These are phyloP conservation scores for Petroica traversi DNA, from an alignment of 2,113 vertebrate genomes.

Conservation along the genomic window DNA sequence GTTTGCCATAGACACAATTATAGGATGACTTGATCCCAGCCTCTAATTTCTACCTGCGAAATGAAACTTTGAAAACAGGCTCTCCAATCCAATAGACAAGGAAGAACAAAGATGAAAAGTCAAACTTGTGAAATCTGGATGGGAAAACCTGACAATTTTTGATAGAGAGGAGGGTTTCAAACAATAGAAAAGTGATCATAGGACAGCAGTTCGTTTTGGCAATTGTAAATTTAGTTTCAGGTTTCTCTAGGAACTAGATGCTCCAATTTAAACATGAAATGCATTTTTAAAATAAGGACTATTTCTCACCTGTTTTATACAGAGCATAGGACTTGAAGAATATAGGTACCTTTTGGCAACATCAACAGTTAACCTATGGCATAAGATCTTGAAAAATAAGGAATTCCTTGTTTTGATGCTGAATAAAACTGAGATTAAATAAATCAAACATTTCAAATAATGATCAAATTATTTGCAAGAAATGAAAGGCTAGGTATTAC, in stretches of 20 bases:
- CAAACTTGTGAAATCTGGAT: not conserved
- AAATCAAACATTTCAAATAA: conserved; percentile 1
- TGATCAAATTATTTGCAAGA: conserved; percentile 21
- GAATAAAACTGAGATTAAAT: conserved; percentile 41
- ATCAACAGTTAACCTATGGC: not conserved
- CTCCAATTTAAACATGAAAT: not conserved
- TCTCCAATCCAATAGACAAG: not conserved
- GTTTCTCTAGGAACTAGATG: not conserved
- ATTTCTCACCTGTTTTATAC: not conserved
- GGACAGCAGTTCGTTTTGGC: not conserved
- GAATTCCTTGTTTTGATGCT: conserved; percentile 7
- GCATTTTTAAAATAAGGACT: not conserved
- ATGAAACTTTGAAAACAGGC: not conserved
- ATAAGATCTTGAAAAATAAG: not conserved
- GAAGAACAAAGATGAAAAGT: not conserved
- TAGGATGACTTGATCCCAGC: not conserved
- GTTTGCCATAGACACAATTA: not conserved
- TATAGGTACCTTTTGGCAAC: not conserved
- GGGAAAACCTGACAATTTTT: not conserved
- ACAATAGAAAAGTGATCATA: not conserved
- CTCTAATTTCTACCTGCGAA: not conserved
- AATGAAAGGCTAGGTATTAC: not conserved
- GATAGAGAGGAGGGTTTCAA: not conserved
- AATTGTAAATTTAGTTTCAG: not conserved
- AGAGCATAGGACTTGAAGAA: not conserved